Base-by-base conservation (phyloP, 1,140 invertebrate genomes). In the Brachionus angularis region DNA sequence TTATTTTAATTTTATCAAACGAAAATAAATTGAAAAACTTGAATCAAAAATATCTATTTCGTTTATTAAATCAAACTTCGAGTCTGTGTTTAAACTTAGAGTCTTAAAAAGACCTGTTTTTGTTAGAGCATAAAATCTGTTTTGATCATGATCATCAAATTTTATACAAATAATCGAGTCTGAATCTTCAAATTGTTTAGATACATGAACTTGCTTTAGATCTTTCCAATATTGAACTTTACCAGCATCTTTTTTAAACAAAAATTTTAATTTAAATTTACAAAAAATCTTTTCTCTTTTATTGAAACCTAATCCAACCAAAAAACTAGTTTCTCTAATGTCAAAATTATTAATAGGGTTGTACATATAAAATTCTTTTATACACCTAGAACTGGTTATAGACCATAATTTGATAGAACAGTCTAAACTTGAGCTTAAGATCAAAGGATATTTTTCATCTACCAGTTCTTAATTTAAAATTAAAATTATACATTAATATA, bases 331-430 rank as follows among this genome's bases (percentile, higher is more conserved):
- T 47, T 67, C 21, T 31, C 27, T 67, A 1, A 23, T 21, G 47
- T 67, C 62, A 46, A 67, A 67, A 8, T 23, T 8, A 34, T 47
- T 47, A 33, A 67, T 67, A 5, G 62, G 62, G 29, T 67, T 67
- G 29, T 47, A 67, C 27, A 67, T 31, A 34, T 67, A 67, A 2
- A 67, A 47, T 31, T 67, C 62, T 36, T 67, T 67, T 10, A 67
- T 46, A 34, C 62, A 67, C 7, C 33, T 46, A 7, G 18, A 12
- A 27, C 46, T 47, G 14, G 1, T 3, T 12, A 67, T 29, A n/a
- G 62, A 67, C 62, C 62, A 67, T 16, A 67, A 8, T 23, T 25
- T 18, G n/a, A 67, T 12, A 33, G 62, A 49, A 67, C 42, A 67
- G 25, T 67, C 62, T 34, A 67, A 47, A 33, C 42, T 50, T 33